Evolutionary conservation across 1,140 invertebrate genomes (phyloP).

Genomic region (Neomicropteryx cornuta): DNA sequence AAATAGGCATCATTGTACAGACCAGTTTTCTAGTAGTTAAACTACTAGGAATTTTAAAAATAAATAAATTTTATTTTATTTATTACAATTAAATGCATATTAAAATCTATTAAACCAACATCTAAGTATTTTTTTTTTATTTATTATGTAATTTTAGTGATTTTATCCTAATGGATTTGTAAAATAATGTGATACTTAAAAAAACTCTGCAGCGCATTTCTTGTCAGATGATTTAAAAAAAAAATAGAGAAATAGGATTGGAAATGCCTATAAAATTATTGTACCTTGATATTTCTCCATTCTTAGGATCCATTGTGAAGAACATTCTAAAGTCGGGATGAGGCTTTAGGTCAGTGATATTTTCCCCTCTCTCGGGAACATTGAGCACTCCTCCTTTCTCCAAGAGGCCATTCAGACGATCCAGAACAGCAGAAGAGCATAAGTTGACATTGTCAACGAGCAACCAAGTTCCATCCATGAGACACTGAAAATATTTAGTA

Average conservation of each 20-base stretch:
- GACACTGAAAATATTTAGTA: slow-evolving; percentile 44
- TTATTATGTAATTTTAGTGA: too few relatives aligned
- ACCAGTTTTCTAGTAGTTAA: too few relatives aligned
- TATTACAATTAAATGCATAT: too few relatives aligned
- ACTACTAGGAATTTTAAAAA: too few relatives aligned
- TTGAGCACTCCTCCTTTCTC: slow-evolving; percentile 85
- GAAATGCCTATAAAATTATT: slow-evolving; percentile 6
- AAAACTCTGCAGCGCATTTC: too few relatives aligned
- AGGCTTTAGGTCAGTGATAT: slow-evolving; percentile 65
- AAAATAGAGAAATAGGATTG: slow-evolving; percentile 2
- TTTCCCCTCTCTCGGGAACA: slow-evolving; percentile 82
- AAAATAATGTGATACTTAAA: too few relatives aligned
- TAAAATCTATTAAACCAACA: too few relatives aligned
- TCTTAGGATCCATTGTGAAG: slow-evolving; percentile 87
- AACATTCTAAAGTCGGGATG: slow-evolving; percentile 91
- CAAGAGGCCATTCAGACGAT: slow-evolving; percentile 89
- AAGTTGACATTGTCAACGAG: slow-evolving; percentile 95
- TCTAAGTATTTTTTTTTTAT: too few relatives aligned
- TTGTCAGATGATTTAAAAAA: too few relatives aligned
- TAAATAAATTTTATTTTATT: too few relatives aligned
- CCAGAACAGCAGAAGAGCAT: slow-evolving; percentile 91
- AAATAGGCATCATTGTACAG: too few relatives aligned
- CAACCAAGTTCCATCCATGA: slow-evolving; percentile 80
- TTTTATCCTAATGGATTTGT: too few relatives aligned
- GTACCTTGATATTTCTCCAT: slow-evolving; percentile 87